Conservation (phyloP, 2,888 invertebrate genomes). For the Melitaea athalia region DNA sequence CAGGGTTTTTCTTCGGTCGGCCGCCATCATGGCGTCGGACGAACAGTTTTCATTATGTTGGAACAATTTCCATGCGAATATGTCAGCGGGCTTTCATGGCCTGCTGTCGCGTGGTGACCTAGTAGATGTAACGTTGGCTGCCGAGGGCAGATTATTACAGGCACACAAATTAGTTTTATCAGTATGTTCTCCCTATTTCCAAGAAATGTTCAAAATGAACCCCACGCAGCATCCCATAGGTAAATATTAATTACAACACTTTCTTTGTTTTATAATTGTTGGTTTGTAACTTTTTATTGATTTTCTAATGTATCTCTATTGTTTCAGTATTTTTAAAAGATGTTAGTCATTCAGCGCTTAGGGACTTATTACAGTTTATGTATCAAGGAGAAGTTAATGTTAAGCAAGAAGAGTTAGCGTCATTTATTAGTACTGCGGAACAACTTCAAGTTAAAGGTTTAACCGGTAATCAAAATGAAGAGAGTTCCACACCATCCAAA, state of each 20-base stretch:
- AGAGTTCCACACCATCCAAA: conserved; percentile 82
- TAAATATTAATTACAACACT: conserved; percentile 49
- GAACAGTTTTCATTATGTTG: conserved; percentile 88
- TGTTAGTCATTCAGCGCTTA: conserved; percentile 86
- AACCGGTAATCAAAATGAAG: conserved; percentile 84
- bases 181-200: conserved; percentile 88
- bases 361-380: conserved; percentile 88
- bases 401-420: conserved; percentile 87
- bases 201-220: conserved; percentile 88
- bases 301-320: conserved; percentile 44
- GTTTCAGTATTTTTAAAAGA: conserved; percentile 86
- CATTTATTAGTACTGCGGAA: conserved; percentile 88
- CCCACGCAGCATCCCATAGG: conserved; percentile 86
- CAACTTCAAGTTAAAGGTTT: conserved; percentile 87
- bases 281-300: no score
- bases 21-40: conserved; percentile 87
- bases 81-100: conserved; percentile 87
- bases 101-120: conserved; percentile 86
- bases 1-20: conserved; percentile 65
- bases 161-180: conserved; percentile 88
- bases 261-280: neutral
- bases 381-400: conserved; percentile 88
- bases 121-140: conserved; percentile 87
- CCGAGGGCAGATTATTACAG: conserved; percentile 86
- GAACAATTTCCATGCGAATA: conserved; percentile 89